Evolutionary conservation across 2,888 invertebrate species (phyloP).

Genomic region (Troides oblongomaculatus): DNA sequence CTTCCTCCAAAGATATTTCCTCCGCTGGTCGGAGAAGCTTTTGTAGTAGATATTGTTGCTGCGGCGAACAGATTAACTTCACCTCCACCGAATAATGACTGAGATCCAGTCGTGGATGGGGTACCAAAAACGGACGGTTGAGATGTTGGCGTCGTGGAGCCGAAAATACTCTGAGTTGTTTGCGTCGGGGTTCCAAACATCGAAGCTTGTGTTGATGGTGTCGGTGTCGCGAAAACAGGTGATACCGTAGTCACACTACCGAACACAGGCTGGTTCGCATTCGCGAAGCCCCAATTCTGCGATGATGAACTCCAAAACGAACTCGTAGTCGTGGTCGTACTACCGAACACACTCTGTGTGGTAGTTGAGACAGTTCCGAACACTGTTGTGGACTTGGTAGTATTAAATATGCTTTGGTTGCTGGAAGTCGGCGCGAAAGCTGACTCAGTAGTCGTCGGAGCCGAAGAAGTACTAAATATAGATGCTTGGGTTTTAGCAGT

Average conservation of each 20-base stretch:
- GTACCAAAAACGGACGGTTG: slow-evolving; percentile 40
- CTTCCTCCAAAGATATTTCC: slow-evolving; percentile 67
- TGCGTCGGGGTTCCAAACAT: slow-evolving; percentile 40
- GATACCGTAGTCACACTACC: slow-evolving; percentile 39
- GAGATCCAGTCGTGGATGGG: slow-evolving; percentile 49
- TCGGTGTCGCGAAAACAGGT: slow-evolving; percentile 43
- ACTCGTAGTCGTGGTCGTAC: slow-evolving; percentile 42
- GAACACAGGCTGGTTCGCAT: slow-evolving; percentile 40
- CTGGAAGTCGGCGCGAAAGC: slow-evolving; percentile 34
- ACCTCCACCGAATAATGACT: slow-evolving; percentile 58
- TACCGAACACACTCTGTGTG: slow-evolving; percentile 37
- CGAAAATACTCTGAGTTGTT: slow-evolving; percentile 43
- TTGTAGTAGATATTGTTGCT: slow-evolving; percentile 70
- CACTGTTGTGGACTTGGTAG: slow-evolving; percentile 40
- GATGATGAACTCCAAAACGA: slow-evolving; percentile 9
- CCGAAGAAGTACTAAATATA: slow-evolving; percentile 32
- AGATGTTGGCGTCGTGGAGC: slow-evolving; percentile 37
- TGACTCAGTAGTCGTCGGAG: slow-evolving; percentile 32
- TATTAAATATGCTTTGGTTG: slow-evolving; percentile 33
- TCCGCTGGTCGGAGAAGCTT: slow-evolving; percentile 50
- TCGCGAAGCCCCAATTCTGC: slow-evolving; percentile 40
- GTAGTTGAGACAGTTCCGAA: slow-evolving; percentile 39
- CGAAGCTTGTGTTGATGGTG: slow-evolving; percentile 39
- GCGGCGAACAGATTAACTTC: slow-evolving; percentile 65
- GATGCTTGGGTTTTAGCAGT: slow-evolving; percentile 37